Base-by-base conservation (phyloP, 2,113 vertebrate species). In the Columba livia region DNA sequence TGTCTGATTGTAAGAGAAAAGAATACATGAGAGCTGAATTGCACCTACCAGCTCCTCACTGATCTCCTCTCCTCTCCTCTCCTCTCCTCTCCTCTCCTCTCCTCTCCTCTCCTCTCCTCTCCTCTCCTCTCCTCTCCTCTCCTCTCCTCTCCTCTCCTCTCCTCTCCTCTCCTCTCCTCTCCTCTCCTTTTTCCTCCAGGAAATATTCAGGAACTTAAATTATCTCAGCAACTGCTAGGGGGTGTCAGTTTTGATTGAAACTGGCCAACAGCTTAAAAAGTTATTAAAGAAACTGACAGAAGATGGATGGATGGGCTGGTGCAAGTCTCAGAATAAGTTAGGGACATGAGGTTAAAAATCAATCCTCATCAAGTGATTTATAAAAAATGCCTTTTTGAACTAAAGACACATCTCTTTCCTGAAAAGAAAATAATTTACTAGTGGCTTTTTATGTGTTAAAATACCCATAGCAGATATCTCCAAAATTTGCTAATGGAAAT, bases 251-350 rank as follows among this genome's bases (percentile, higher is more conserved):
- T 93, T 73, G 67, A 88, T 28, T 4, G 3, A 88, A 94, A 95
- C 42, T 80, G 82, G 67, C 17, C 85, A 94, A 90, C 31, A 94
- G 67, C 47, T 93, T 94, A 58, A 83, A 65, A 92, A 77, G 54
- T 85, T 85, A 93, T 79, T 93, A 73, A 85, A 85, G 58, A 54
- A 73, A 70, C 0, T 9, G 44, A 54, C n/a, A 53, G 75, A 93
- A 93, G 54, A 90, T 62, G 47, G 69, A 93, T 79, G 44, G 71
- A 96, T 78, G 66, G 79, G 42, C 36, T 77, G 47, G 74, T 9
- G 1, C 47, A 92, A 70, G 8, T 69, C 57, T 72, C 50, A 66
- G 56, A 64, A 21, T 40, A 77, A 93, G 36, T 77, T 79, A 82
- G 62, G 57, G 71, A 91, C 38, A 93, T 62, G 11, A 77, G 23